These are phyloP conservation scores for Cnemophilus loriae DNA, from an alignment of 2,113 vertebrate genomes.

Conservation along the genomic window DNA sequence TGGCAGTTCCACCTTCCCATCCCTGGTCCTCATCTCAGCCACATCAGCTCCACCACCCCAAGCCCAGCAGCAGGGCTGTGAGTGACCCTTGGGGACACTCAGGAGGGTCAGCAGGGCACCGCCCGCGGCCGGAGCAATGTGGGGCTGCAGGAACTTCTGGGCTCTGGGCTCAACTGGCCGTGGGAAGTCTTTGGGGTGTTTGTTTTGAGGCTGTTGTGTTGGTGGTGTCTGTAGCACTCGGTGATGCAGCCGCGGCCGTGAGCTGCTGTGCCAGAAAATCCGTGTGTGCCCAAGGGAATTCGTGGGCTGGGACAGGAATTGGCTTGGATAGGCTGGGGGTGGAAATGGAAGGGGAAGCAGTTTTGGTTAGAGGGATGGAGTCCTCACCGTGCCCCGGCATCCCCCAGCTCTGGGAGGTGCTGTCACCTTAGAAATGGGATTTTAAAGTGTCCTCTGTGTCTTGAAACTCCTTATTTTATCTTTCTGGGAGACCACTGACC, in stretches of 20 bases:
- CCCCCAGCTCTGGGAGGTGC: not conserved
- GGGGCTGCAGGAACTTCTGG: not conserved
- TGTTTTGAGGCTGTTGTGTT: not conserved
- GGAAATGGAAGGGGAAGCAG: not conserved
- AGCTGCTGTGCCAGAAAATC: not conserved
- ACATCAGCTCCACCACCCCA: rapidly evolving
- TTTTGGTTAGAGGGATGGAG: not conserved
- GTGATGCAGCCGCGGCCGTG: not conserved
- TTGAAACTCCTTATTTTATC: not conserved
- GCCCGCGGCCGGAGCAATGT: not conserved
- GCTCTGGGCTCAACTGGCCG: not conserved
- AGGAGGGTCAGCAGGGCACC: not conserved
- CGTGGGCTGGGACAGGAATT: not conserved
- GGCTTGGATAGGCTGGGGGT: not conserved
- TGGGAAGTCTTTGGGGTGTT: not conserved
- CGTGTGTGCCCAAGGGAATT: not conserved
- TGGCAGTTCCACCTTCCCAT: not conserved
- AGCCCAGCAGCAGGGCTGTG: not conserved
- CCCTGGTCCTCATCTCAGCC: not conserved
- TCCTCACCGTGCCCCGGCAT: not conserved
- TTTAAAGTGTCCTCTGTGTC: not conserved
- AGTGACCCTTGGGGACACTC: not conserved
- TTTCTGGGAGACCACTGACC: not conserved
- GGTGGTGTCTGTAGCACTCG: not conserved
- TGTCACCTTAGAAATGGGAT: not conserved